Conservation (phyloP, 2,888 invertebrate genomes). For the Slavum lentiscoides region DNA sequence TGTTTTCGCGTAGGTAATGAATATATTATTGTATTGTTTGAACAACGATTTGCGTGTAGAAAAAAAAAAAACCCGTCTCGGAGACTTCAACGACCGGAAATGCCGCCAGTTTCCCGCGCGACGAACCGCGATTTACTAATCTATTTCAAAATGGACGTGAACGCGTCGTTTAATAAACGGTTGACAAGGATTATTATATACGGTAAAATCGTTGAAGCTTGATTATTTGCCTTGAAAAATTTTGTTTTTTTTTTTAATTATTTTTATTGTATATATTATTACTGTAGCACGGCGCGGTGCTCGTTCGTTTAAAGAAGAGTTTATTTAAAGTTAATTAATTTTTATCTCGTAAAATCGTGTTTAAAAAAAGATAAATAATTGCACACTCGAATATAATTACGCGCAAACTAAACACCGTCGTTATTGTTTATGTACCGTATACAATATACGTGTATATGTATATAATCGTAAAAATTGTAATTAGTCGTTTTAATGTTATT, state of each 20-base stretch:
- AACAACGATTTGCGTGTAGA: neutral
- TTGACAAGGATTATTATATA: neutral
- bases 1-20: neutral
- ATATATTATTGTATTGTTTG: constrained; percentile 3
- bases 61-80: neutral
- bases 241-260: neutral
- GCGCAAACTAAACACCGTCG: neutral
- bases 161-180: neutral
- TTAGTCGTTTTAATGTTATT: neutral
- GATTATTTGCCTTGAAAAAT: neutral
- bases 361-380: neutral
- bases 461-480: too few relatives aligned
- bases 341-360: neutral
- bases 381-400: neutral
- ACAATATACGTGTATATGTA: too few relatives aligned
- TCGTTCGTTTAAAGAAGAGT: neutral
- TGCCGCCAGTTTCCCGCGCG: neutral
- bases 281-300: neutral
- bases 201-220: constrained; percentile 23
- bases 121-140: neutral
- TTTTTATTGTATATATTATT: neutral
- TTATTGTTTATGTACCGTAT: neutral
- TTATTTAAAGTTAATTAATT: constrained; percentile 6
- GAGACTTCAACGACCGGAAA: constrained; percentile 43
- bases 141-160: constrained; percentile 17